Percentiles rank a stretch among this genome's conserved stretches.
phyloP scores from a whole-genome alignment of 2,113 vertebrate species.

The Sula dactylatra region DNA sequence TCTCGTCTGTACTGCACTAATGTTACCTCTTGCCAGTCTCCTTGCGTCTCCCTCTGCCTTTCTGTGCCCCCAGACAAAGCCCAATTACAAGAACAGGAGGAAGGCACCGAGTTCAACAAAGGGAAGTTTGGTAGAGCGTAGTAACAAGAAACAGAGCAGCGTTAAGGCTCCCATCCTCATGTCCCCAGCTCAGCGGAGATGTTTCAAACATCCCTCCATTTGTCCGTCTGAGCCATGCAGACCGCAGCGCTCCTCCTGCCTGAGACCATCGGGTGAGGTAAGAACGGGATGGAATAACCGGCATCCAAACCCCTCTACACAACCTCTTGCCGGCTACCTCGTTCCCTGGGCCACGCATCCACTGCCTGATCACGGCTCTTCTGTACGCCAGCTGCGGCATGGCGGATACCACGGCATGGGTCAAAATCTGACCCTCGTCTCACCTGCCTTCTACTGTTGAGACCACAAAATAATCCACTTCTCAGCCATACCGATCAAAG shows the following conservation, averaged over 20 bases:
- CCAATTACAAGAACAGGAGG: background rate
- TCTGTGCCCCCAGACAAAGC: background rate
- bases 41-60: background rate
- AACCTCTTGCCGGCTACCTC: no score
- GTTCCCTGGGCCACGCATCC: background rate
- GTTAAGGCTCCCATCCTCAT: background rate
- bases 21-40: background rate
- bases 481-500: rapidly evolving
- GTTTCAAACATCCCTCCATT: background rate
- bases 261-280: background rate
- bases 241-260: background rate
- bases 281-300: background rate
- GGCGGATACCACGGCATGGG: background rate
- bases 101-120: background rate
- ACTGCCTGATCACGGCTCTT: background rate
- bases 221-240: background rate
- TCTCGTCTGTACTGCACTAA: background rate
- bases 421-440: background rate
- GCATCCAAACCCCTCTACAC: background rate
- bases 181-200: background rate
- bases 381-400: background rate
- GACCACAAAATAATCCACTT: background rate
- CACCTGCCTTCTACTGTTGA: background rate
- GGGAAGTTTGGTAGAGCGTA: background rate
- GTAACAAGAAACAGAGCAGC: background rate